Conservation (phyloP, 2,888 invertebrate species). For the Atethmia centrago region DNA sequence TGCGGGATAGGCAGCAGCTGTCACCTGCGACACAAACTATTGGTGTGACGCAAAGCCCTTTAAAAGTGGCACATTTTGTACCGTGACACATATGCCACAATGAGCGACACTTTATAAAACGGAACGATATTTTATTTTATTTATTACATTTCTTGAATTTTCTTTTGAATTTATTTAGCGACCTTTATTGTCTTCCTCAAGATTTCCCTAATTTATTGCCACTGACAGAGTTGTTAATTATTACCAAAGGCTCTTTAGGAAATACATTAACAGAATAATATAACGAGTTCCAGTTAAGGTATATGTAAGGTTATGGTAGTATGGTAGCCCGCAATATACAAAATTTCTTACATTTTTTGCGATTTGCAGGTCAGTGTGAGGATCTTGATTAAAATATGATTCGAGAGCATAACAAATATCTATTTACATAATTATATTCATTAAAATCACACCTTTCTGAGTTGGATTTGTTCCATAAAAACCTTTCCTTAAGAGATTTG, state of each 20-base stretch:
- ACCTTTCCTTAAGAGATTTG: too few relatives aligned
- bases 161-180: background rate
- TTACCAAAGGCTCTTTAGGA: background rate
- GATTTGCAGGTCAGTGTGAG: too few relatives aligned
- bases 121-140: slow-evolving; percentile 8
- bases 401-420: too few relatives aligned
- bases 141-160: background rate
- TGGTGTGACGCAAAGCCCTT: slow-evolving; percentile 24
- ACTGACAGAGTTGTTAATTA: background rate
- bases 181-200: background rate
- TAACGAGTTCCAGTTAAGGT: background rate
- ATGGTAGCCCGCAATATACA: too few relatives aligned
- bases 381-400: too few relatives aligned
- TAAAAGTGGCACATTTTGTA: slow-evolving; percentile 13
- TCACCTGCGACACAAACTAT: slow-evolving; percentile 35
- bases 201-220: background rate
- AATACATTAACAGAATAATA: background rate
- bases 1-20: slow-evolving; percentile 33
- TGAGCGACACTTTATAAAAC: slow-evolving; percentile 19
- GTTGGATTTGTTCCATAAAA: too few relatives aligned
- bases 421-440: too few relatives aligned
- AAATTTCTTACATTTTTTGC: too few relatives aligned
- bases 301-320: too few relatives aligned
- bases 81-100: slow-evolving; percentile 5
- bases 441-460: too few relatives aligned